A percentile compares a stretch with the other conserved stretches of the same genome.
Conservation (phyloP, 2,888 invertebrate genomes). For the Sarcophaga variegata region DNA sequence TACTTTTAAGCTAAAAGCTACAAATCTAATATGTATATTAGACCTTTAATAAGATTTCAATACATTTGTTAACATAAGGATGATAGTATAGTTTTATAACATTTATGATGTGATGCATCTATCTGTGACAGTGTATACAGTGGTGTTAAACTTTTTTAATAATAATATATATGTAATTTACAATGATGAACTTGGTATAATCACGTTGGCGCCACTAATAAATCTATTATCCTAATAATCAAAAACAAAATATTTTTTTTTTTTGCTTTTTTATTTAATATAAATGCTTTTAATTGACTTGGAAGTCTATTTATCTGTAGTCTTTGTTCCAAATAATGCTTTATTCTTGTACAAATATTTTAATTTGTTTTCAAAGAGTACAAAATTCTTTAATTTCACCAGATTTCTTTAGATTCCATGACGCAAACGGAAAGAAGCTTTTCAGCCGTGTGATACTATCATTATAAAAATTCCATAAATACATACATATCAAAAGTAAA, state of each 20-base stretch:
- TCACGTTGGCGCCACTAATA: conserved; percentile 43
- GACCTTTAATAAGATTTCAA: too few relatives aligned
- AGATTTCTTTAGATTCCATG: conserved; percentile 34
- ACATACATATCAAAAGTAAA: conserved; percentile 32
- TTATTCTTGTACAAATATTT: conserved; percentile 20
- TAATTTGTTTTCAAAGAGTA: conserved; percentile 12
- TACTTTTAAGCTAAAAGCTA: too few relatives aligned
- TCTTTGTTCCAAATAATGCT: not conserved
- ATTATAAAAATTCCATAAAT: conserved; percentile 52
- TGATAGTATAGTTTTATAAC: too few relatives aligned
- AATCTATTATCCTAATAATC: not conserved
- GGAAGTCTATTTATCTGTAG: conserved; percentile 3
- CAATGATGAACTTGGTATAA: conserved; percentile 51
- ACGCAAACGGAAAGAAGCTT: conserved; percentile 63
- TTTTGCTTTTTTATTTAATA: not conserved
- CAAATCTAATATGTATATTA: too few relatives aligned
- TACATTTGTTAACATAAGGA: too few relatives aligned
- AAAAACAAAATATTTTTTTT: not conserved
- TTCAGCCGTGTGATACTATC: conserved; percentile 42
- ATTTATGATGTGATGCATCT: too few relatives aligned
- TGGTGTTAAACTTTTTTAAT: too few relatives aligned
- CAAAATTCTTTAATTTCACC: conserved; percentile 31
- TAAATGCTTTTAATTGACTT: conserved; percentile 17
- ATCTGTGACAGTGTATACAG: too few relatives aligned
- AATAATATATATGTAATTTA: not conserved